Evolutionary conservation across 2,113 vertebrate species (phyloP).

Genomic region (Takifugu flavidus): DNA sequence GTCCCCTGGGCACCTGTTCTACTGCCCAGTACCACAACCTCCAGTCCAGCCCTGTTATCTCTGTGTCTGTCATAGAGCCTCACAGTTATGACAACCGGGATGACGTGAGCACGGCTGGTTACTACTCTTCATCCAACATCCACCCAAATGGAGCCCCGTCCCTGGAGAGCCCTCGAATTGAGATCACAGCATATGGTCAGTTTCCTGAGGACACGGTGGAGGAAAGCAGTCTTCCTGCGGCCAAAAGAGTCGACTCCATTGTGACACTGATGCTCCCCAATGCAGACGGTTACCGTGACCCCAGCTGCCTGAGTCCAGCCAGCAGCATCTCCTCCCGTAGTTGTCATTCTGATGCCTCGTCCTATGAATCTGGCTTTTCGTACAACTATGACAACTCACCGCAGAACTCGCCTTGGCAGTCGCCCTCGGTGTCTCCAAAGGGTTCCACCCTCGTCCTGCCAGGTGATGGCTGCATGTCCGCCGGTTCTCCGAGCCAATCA

Average conservation of each 20-base stretch:
- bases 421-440: constrained; percentile 91
- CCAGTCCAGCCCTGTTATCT: constrained; percentile 81
- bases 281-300: constrained; percentile 89
- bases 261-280: constrained; percentile 88
- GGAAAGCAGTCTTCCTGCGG: constrained; percentile 72
- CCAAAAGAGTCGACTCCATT: constrained; percentile 82
- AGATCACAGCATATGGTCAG: constrained; percentile 92
- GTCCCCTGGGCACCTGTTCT: constrained; percentile 82
- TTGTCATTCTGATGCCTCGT: constrained; percentile 94
- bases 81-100: constrained; percentile 77
- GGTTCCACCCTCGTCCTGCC: constrained; percentile 72
- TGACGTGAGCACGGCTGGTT: constrained; percentile 72
- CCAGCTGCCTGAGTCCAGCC: constrained; percentile 91
- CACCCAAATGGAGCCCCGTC: constrained; percentile 85
- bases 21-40: constrained; percentile 85
- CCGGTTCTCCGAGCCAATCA: constrained; percentile 83
- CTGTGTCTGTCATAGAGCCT: constrained; percentile 80
- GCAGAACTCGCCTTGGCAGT: constrained; percentile 96
- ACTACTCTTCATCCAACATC: constrained; percentile 75
- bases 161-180: constrained; percentile 93
- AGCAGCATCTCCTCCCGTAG: constrained; percentile 96
- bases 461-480: constrained; percentile 74
- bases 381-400: constrained; percentile 89
- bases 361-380: constrained; percentile 91
- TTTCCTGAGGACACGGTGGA: constrained; percentile 86